Evolutionary conservation across 2,113 vertebrate species (phyloP).

Genomic region (Egretta garzetta): DNA sequence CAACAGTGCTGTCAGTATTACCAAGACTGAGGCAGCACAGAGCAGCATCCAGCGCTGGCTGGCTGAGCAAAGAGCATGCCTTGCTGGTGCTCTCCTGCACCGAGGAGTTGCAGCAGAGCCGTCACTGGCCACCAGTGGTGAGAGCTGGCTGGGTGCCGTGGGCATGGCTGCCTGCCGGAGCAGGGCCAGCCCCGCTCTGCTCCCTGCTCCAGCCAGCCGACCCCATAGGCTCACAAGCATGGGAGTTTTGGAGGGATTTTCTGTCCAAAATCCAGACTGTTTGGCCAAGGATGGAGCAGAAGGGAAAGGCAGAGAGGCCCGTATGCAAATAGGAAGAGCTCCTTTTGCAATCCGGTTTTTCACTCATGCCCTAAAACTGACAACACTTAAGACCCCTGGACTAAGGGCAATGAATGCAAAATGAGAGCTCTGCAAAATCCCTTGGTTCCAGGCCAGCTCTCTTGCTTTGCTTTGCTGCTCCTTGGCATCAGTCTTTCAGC

Average conservation of each 20-base stretch:
- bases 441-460: constrained; percentile 47
- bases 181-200: not conserved
- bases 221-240: not conserved
- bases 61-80: not conserved
- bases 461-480: constrained; percentile 45
- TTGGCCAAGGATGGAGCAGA: not conserved
- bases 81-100: not conserved
- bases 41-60: not conserved
- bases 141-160: fast-evolving
- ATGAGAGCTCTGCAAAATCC: constrained; percentile 53
- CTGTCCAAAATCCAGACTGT: not conserved
- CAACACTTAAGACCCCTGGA: constrained; percentile 2
- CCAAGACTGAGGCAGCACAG: not conserved
- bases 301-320: not conserved
- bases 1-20: not conserved
- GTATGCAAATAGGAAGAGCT: not conserved
- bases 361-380: not conserved
- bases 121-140: not conserved
- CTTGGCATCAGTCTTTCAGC: constrained; percentile 36
- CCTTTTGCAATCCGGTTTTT: not conserved
- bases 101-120: not conserved
- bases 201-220: not conserved
- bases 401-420: constrained; percentile 46
- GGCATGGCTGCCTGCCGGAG: not conserved
- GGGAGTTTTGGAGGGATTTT: not conserved